Evolutionary conservation across 2,797 vertebrate species (phyloP).

Genomic region (Calcarius lapponicus): DNA sequence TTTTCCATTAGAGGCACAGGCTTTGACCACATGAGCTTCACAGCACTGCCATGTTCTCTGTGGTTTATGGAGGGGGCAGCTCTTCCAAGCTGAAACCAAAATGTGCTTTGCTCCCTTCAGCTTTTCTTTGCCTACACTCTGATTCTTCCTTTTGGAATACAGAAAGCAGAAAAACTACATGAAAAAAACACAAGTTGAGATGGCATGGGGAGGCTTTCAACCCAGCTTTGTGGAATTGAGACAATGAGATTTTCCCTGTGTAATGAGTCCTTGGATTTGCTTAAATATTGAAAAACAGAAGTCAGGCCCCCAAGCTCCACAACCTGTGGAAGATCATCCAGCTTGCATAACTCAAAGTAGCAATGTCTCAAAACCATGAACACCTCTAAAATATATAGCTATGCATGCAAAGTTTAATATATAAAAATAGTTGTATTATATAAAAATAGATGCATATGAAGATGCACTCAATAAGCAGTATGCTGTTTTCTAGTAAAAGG

Average conservation of each 20-base stretch:
- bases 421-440: background rate
- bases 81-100: background rate
- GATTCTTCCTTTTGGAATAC: background rate
- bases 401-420: background rate
- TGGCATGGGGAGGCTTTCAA: background rate
- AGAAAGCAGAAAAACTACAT: background rate
- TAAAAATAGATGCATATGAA: background rate
- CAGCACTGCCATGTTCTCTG: background rate
- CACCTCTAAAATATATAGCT: background rate
- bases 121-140: background rate
- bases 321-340: background rate
- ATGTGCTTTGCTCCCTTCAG: background rate
- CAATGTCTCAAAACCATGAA: background rate
- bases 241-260: background rate
- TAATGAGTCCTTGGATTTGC: background rate
- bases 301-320: background rate
- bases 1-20: background rate
- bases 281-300: background rate
- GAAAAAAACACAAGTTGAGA: background rate
- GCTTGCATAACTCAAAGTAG: background rate
- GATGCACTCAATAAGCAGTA: background rate
- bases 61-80: background rate
- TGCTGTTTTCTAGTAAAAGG: background rate
- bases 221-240: background rate
- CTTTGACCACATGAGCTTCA: background rate